Conservation (phyloP, 2,888 invertebrate genomes). For the Phymatocera aterrima region DNA sequence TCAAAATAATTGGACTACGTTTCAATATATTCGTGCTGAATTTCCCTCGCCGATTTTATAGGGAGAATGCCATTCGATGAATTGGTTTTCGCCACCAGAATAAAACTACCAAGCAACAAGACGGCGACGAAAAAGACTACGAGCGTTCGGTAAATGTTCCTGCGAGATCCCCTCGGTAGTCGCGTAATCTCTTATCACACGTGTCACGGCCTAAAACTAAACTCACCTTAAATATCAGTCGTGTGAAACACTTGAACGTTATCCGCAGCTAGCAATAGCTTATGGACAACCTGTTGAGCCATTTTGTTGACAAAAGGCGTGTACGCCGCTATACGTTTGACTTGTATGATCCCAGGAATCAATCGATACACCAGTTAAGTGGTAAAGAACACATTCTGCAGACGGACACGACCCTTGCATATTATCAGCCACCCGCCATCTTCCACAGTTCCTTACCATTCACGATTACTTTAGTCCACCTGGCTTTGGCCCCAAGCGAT, state of each 20-base stretch:
- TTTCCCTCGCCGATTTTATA: too few species aligned
- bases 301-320: conserved; percentile 32
- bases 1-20: too few species aligned
- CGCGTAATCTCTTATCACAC: background rate
- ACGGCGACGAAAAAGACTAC: background rate
- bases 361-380: conserved; percentile 32
- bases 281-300: conserved; percentile 45
- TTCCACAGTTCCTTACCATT: conserved; percentile 5
- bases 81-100: too few species aligned
- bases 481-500: background rate
- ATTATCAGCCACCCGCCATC: conserved; percentile 26
- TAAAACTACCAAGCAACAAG: too few species aligned
- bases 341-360: conserved; percentile 19
- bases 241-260: conserved; percentile 14
- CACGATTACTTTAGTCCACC: conserved; percentile 1
- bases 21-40: too few species aligned
- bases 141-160: background rate
- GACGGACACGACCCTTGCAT: conserved; percentile 3
- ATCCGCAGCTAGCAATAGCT: conserved; percentile 37
- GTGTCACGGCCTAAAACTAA: background rate
- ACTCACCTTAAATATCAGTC: background rate
- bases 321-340: conserved; percentile 10
- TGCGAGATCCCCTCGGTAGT: background rate
- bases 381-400: conserved; percentile 16
- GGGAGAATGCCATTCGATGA: too few species aligned